Base-by-base conservation (phyloP, 2,888 invertebrate genomes). In the Eupithecia tripunctaria region DNA sequence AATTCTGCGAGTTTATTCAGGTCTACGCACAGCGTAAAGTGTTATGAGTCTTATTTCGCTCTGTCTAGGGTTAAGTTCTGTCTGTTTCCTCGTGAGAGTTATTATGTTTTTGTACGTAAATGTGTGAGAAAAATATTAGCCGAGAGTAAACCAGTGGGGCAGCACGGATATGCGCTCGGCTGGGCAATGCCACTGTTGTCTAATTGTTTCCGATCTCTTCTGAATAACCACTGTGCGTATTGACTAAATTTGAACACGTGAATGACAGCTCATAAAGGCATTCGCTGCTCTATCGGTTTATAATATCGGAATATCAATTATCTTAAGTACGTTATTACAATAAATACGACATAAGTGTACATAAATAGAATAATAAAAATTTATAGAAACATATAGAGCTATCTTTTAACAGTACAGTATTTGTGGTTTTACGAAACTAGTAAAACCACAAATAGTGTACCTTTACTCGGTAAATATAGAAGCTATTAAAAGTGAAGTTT, bases 121-220 rank as follows among this genome's bases (percentile, higher is more conserved):
- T 72, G 74, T 77, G 78, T 79, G 82, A 85, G 79, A 85, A 88
- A 41, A 87, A 87, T 88, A 86, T 89, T 84, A 87, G 82, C 81
- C 83, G 85, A 84, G 87, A 88, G 87, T 89, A 84, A 89, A 88
- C 85, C 89, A 91, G 88, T 89, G 87, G 91, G 90, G 86, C 89
- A 91, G 80, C 85, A 84, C 93, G 94, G 94, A 93, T 90, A 82
- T 93, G 86, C 94, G 94, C 91, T 93, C 90, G 87, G 92, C 84
- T 93, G 94, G 83, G 89, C 93, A 92, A 89, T 91, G 93, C 90
- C 91, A 89, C 90, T 89, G 91, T 88, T 88, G 88, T 89, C 91
- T 94, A 94, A 94, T 94, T 94, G 91, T 92, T 94, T 94, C 94
- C 94, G 94, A 94, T 92, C 93, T 91, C 88, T 85, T 86, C 90